Base-by-base conservation (phyloP, 2,113 vertebrate genomes). In the Scopus umbretta region DNA sequence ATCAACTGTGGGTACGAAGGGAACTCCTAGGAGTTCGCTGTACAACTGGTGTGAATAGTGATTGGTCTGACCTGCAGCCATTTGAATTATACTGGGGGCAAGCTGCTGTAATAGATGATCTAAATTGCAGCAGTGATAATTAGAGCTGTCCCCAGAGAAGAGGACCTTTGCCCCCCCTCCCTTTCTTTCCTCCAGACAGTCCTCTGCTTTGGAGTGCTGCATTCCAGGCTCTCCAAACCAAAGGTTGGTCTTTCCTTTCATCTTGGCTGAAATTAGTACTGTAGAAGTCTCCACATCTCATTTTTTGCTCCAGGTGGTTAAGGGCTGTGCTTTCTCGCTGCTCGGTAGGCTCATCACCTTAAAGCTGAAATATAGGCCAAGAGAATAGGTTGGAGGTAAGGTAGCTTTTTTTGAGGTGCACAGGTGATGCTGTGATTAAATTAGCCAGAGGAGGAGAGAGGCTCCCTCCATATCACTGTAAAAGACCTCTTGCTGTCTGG, bases 201-300 rank as follows among this genome's bases (percentile, higher is more conserved):
- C 25, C 16, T 86, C 8, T 7, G 13, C 72, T 68, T 82, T 10
- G 47, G 75, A 94, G 55, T 50, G 47, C 38, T 6, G 7, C 58
- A 68, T 92, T 84, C 45, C 34, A 42, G 66, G 42, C 62, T 91
- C 22, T 95, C 21, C 53, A 71, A 86, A 71, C 49, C 34, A 53
- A 30, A 9, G 13, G 42, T 85, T 89, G 14, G 43, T 68, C 52
- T 85, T 59, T 71, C 18, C 62, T 92, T 88, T 95, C 25, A 43
- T 79, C 36, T 65, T 90, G 70, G 40, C 72, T 89, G 19, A 72
- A 85, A 49, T 72, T 47, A 80, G n/a, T 23, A 34, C 68, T 17
- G 11, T 2, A 63, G 55, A 81, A 86, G 49, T 79, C 61, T 89
- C 58, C 21, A 6, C 0, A 2, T 71, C 65, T 88, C 0, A 0